Evolutionary conservation across 1,140 invertebrate species (phyloP).

Genomic region (Aphaenogaster ashmeadi): DNA sequence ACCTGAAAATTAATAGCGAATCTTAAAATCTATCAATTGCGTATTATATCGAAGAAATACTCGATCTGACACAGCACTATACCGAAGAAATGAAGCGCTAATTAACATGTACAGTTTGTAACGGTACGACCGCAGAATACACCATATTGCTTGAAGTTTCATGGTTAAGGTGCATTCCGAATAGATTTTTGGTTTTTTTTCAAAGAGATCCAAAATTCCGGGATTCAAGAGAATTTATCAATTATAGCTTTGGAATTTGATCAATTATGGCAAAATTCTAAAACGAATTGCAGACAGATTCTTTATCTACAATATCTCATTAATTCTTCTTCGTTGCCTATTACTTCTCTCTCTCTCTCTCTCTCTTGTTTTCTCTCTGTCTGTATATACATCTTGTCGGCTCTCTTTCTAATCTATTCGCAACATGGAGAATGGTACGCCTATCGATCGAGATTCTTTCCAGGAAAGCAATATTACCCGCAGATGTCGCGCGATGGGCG

Average conservation of each 20-base stretch:
- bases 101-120: constrained; percentile 48
- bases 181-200: neutral
- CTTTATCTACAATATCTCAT: neutral
- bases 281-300: neutral
- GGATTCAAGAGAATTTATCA: neutral
- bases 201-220: neutral
- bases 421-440: neutral
- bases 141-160: constrained; percentile 5
- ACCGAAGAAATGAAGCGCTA: constrained; percentile 24
- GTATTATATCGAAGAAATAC: neutral
- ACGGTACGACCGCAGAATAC: neutral
- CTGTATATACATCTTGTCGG: neutral
- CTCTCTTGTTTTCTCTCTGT: neutral
- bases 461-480: constrained; percentile 42
- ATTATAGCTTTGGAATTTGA: neutral
- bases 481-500: neutral
- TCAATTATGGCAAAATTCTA: neutral
- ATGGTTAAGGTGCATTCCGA: neutral
- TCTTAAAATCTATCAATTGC: neutral
- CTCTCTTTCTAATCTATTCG: neutral
- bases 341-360: neutral
- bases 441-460: constrained; percentile 49
- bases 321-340: neutral
- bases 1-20: neutral
- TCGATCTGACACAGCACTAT: neutral